Evolutionary conservation across 1,140 invertebrate species (phyloP).

Genomic region (Drosophila carrolli): DNA sequence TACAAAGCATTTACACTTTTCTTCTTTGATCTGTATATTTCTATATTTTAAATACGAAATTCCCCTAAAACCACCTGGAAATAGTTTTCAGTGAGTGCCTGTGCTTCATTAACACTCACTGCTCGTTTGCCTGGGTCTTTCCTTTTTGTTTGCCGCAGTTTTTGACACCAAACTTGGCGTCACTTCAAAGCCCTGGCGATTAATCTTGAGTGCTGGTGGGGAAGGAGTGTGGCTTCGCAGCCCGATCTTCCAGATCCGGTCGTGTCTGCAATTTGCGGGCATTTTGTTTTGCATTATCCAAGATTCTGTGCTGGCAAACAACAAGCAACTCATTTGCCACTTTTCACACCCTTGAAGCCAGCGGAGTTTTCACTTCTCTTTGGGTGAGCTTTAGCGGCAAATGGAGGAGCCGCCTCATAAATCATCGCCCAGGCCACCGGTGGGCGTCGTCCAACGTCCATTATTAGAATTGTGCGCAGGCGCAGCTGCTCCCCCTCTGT

Average conservation of each 20-base stretch:
- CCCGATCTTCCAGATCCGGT: constrained; percentile 37
- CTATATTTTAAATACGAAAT: neutral
- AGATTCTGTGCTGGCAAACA: constrained; percentile 49
- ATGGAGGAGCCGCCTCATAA: constrained; percentile 70
- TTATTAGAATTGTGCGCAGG: constrained; percentile 73
- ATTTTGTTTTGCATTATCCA: constrained; percentile 52
- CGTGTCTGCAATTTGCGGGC: constrained; percentile 63
- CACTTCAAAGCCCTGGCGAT: constrained; percentile 64
- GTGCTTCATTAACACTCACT: constrained; percentile 67
- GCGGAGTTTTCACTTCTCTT: constrained; percentile 30
- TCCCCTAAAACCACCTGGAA: neutral
- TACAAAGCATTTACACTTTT: no score
- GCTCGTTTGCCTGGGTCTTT: constrained; percentile 15
- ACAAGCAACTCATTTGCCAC: constrained; percentile 57
- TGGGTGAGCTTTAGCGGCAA: constrained; percentile 31
- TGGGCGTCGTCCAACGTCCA: constrained; percentile 74
- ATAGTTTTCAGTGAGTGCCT: constrained; percentile 14
- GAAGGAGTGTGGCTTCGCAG: neutral
- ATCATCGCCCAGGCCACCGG: constrained; percentile 64
- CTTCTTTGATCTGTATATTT: no score
- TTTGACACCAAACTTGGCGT: constrained; percentile 56
- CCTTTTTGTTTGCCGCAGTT: constrained; percentile 50
- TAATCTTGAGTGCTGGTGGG: constrained; percentile 52
- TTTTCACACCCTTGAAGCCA: constrained; percentile 58
- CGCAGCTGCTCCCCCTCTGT: constrained; percentile 21